Base-by-base conservation (phyloP, 2,113 vertebrate species). In the Ellobius talpinus region DNA sequence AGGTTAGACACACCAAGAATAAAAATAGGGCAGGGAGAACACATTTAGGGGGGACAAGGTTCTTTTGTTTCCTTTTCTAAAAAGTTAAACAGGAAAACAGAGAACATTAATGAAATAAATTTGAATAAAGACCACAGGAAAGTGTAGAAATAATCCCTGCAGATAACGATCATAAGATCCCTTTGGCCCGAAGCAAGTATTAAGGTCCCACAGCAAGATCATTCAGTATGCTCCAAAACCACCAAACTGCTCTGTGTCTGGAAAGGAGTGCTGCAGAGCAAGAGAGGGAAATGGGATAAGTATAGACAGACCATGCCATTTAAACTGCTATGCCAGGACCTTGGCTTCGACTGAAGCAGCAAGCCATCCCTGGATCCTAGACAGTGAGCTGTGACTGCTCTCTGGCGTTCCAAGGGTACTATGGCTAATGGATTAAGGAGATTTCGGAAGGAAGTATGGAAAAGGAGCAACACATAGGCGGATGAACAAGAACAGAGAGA, bases 111-210 rank as follows among this genome's bases (percentile, higher is more conserved):
- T 87, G 72, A 76, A 63, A 95, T 61, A 16, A 24, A 86, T 89
- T 58, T 95, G 19, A 92, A 82, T 66, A 68, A 94, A 92, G 72
- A 95, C 12, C 29, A 39, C 1, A 90, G 79, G 61, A 74, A 76
- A 84, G 17, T 63, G 1, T 66, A 82, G 50, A 89, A n/a, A 21
- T 45, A 29, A 86, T 66, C 26, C n/a, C 24, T 14, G 26, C n/a
- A 70, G n/a, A 36, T 24, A 81, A 66, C 23, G 10, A 61, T 58
- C 16, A 9, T 45, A 63, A 74, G 45, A 65, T 78, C 10, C 39
- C 3, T 42, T 36, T n/a, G 24, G 39, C 9, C 24, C 78, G 29
- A 82, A 31, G 2, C 3, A 55, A 33, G 5, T 29, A 11, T 26
- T 78, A 82, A 92, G 23, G 6, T 36, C 23, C 39, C 14, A 73